These are phyloP conservation scores for Cheirogaleus major DNA, from an alignment of 2,797 vertebrate species.

Conservation along the genomic window DNA sequence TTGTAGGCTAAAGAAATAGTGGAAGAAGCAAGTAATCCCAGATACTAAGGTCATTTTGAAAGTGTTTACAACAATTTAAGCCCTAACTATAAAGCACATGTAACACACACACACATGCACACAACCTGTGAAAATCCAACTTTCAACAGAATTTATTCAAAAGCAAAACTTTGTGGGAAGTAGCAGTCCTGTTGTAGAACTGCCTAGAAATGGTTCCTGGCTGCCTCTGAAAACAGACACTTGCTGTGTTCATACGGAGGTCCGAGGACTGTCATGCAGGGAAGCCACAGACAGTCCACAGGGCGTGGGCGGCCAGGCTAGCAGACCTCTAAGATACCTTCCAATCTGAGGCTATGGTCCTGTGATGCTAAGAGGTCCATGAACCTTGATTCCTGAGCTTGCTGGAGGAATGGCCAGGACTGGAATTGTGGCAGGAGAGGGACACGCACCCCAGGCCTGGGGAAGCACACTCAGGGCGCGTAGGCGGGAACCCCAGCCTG, in stretches of 20 bases:
- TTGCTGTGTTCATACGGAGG: neutral
- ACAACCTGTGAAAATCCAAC: neutral
- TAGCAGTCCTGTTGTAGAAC: neutral
- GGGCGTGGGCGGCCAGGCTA: neutral
- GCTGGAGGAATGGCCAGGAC: neutral
- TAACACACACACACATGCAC: neutral
- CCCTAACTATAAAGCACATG: neutral
- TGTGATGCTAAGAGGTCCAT: neutral
- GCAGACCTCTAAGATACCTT: neutral
- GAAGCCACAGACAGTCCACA: neutral
- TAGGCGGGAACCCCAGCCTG: neutral
- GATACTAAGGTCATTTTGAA: neutral
- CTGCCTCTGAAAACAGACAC: neutral
- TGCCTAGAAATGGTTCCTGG: neutral
- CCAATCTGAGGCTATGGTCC: neutral
- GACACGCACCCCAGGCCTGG: neutral
- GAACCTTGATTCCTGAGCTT: neutral
- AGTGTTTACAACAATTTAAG: neutral
- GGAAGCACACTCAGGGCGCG: accelerated
- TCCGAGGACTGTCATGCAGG: accelerated
- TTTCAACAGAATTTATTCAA: neutral
- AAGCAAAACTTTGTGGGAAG: neutral
- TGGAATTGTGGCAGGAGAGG: neutral
- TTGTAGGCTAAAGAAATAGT: neutral
- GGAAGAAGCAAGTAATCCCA: neutral